Evolutionary conservation across 2,888 invertebrate species (phyloP).

Genomic region (Hirtodrosophila trivittata): DNA sequence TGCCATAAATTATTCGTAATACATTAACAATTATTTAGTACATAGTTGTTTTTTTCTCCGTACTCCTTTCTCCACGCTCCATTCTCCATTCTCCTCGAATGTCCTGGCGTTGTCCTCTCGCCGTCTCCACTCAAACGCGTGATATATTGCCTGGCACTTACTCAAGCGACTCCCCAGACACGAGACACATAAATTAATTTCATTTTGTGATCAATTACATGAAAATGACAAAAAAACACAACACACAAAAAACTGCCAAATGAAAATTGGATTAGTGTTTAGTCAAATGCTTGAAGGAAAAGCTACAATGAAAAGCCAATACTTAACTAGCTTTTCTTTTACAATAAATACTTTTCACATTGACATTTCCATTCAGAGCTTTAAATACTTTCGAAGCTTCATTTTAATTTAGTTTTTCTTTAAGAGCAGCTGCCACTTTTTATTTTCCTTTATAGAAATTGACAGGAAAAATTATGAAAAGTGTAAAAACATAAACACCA

Average conservation of each 20-base stretch:
- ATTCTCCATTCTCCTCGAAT: constrained; percentile 1
- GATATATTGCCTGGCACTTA: constrained; percentile 72
- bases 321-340: too few species aligned
- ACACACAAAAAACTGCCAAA: background rate
- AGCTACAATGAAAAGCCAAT: too few species aligned
- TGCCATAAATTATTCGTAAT: constrained; percentile 80
- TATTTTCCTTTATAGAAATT: too few species aligned
- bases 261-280: constrained; percentile 20
- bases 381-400: too few species aligned
- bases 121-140: constrained; percentile 62
- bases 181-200: constrained; percentile 68
- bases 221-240: background rate
- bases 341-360: too few species aligned
- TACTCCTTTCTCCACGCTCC: constrained; percentile 8
- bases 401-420: too few species aligned
- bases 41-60: constrained; percentile 73
- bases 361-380: too few species aligned
- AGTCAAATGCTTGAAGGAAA: background rate
- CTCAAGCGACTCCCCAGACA: constrained; percentile 59
- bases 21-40: constrained; percentile 79
- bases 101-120: constrained; percentile 10
- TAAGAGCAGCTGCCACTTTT: too few species aligned
- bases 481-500: too few species aligned
- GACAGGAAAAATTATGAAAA: too few species aligned
- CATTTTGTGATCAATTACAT: constrained; percentile 73